A percentile compares a stretch with the other conserved stretches of the same genome.
These are phyloP conservation scores for Ephestia elutella DNA, from an alignment of 1,140 invertebrate genomes.

Conservation along the genomic window DNA sequence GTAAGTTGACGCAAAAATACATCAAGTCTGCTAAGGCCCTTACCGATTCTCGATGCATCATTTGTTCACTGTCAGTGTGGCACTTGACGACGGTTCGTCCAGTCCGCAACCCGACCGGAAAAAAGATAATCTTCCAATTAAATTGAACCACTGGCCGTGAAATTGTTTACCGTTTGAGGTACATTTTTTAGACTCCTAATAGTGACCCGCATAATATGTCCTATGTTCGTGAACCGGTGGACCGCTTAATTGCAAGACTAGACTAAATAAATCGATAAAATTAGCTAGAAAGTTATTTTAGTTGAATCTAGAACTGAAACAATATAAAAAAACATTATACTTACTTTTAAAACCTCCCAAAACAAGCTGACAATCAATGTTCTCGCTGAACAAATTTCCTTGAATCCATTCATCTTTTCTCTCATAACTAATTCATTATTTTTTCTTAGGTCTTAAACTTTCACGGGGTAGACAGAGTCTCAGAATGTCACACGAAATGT, in stretches of 20 bases:
- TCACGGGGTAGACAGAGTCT: too few species aligned
- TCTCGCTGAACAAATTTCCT: too few species aligned
- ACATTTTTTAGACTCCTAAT: slow-evolving; percentile 25
- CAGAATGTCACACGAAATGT: too few species aligned
- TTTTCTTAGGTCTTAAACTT: too few species aligned
- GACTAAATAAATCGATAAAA: background rate
- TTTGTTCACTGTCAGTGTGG: slow-evolving; percentile 51
- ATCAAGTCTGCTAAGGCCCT: background rate
- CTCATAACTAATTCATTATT: too few species aligned
- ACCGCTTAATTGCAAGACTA: background rate
- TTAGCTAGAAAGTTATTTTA: background rate
- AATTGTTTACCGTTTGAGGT: slow-evolving; percentile 65
- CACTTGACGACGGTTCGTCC: slow-evolving; percentile 53
- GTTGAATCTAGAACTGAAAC: too few species aligned
- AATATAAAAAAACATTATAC: too few species aligned
- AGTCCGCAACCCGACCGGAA: slow-evolving; percentile 31
- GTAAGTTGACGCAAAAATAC: background rate
- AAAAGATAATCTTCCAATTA: slow-evolving; percentile 68
- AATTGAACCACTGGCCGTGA: slow-evolving; percentile 62
- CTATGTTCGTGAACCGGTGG: background rate
- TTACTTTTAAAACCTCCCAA: too few species aligned
- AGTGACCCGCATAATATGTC: slow-evolving; percentile 7
- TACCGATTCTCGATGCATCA: slow-evolving; percentile 44
- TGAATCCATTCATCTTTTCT: too few species aligned
- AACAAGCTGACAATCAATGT: too few species aligned